Conservation (phyloP, 1,140 invertebrate species). For the Phenacoccus solenopsis region DNA sequence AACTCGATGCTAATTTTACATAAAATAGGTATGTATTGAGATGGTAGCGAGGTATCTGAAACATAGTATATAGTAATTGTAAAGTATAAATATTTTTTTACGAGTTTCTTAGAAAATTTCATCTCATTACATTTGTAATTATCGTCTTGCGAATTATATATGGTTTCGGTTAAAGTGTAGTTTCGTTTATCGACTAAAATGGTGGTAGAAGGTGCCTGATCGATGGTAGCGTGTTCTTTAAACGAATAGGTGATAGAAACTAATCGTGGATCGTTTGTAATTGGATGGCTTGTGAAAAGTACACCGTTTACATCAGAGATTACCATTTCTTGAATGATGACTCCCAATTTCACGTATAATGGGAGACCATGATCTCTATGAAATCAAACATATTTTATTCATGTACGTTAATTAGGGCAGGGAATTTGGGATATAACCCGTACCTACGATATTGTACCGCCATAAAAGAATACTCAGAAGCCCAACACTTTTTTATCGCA, state of each 20-base stretch:
- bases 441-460: neutral
- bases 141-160: neutral
- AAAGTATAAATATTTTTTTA: no score
- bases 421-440: no score
- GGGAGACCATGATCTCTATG: neutral
- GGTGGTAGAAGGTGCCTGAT: neutral
- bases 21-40: neutral
- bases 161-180: neutral
- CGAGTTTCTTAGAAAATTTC: no score
- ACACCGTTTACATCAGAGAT: neutral
- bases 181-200: neutral
- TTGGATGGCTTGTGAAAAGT: neutral
- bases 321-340: neutral
- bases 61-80: no score
- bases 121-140: neutral
- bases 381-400: no score
- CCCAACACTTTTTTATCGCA: neutral
- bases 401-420: no score
- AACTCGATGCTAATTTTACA: neutral
- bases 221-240: neutral
- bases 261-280: neutral
- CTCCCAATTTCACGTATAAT: neutral
- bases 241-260: neutral
- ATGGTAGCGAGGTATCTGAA: no score
- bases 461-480: neutral